Percentiles rank a stretch among this genome's conserved stretches.
These are phyloP conservation scores for Otus sunia DNA, from an alignment of 2,113 vertebrate genomes.

Conservation along the genomic window DNA sequence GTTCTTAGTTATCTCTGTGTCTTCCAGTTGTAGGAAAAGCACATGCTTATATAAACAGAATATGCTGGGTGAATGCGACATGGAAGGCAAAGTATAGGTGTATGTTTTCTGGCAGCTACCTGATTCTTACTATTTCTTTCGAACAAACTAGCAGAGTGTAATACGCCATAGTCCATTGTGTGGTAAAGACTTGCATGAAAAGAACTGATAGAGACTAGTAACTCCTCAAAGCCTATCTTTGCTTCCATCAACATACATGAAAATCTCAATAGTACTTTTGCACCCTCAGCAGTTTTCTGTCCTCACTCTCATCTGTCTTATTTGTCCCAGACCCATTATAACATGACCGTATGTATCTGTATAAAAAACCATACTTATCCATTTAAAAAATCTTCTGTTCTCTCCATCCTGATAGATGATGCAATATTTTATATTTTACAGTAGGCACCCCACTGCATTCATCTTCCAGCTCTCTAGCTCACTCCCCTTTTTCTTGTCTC, in stretches of 20 bases:
- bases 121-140: not conserved
- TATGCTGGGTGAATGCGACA: not conserved
- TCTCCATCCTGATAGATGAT: not conserved
- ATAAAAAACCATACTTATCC: not conserved
- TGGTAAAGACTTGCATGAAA: not conserved
- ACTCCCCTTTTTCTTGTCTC: not conserved
- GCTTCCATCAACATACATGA: not conserved
- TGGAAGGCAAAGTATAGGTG: not conserved
- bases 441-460: not conserved
- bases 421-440: not conserved
- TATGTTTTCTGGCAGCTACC: not conserved
- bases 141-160: not conserved
- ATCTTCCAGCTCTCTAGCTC: not conserved
- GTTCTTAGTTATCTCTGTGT: not conserved
- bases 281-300: not conserved
- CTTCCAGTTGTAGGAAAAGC: not conserved
- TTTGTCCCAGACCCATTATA: not conserved
- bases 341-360: not conserved
- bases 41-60: not conserved
- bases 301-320: not conserved
- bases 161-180: fast-evolving
- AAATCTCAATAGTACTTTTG: not conserved
- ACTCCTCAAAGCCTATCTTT: not conserved
- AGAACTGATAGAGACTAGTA: not conserved
- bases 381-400: not conserved